Evolutionary conservation across 2,888 invertebrate species (phyloP), one percentile per base, ranked within the genome.

Genomic region (Idaea aversata): DNA sequence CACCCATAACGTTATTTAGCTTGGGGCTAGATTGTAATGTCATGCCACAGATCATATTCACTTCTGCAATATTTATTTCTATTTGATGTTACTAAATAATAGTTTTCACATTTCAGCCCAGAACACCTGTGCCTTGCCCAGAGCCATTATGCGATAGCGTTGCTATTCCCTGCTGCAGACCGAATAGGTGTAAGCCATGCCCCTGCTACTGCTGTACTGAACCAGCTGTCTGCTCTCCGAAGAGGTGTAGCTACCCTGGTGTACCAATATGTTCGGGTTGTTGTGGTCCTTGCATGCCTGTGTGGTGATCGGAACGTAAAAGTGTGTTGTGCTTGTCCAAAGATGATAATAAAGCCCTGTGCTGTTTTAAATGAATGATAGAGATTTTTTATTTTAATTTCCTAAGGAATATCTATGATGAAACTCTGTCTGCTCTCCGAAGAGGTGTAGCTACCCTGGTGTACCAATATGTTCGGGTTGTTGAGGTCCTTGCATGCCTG

Each of bases 101-200:
- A 63, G 63, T 63, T 64, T n/a, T 62, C 47, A 71, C 34, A 67
- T 80, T 77, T 15, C 77, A 88, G 88, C 88, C 88, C 6, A 61
- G 67, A 13, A 82, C 74, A 13, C 82, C 79, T 5, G 78, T 86
- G 2, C 82, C 87, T 73, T 75, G 79, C 71, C 84, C 86, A 2
- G 61, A 61, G 1, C 78, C 77, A 1, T 36, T 87, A 7, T 84
- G 84, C 63, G 86, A 89, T 34, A 82, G 86, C 66, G 87, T 87
- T 72, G 94, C 89, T 69, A 94, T 93, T 75, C 94, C 88, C 68
- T 91, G 84, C 87, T 94, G 93, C 85, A 90, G 87, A 70, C 91
- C 93, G 0, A 90, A 90, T 73, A 85, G 93, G 70, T 94, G 93
- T 78, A 94, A 92, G 81, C 93, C 94, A 3, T 94, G 94, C 73